phyloP scores from a whole-genome alignment of 2,888 invertebrate genomes.

The Caenorhabditis drosophilae region DNA sequence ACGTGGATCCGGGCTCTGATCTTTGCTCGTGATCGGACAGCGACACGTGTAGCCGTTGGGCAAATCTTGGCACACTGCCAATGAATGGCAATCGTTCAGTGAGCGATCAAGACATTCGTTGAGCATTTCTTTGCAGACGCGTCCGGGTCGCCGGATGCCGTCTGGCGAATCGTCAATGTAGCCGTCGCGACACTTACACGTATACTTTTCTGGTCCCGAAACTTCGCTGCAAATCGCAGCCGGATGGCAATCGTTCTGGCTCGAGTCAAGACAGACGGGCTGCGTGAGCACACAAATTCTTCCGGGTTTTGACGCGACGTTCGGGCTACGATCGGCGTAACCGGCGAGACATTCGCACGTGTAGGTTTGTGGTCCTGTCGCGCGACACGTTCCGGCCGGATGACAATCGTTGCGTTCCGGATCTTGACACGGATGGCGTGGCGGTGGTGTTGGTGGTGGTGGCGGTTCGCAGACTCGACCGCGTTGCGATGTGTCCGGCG shows the following conservation, averaged over 20 bases:
- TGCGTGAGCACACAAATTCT: constrained; percentile 57
- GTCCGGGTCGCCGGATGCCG: constrained; percentile 53
- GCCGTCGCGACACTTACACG: constrained; percentile 86
- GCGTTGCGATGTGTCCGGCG: constrained; percentile 51
- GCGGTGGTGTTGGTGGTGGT: constrained; percentile 61
- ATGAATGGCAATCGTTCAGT: constrained; percentile 66
- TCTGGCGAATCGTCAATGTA: constrained; percentile 75
- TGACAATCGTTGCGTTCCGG: constrained; percentile 67
- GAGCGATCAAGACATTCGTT: constrained; percentile 68
- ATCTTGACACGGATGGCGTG: constrained; percentile 68
- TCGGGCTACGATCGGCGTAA: constrained; percentile 65
- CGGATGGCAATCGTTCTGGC: constrained; percentile 68
- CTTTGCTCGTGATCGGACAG: constrained; percentile 63
- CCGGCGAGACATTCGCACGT: constrained; percentile 67
- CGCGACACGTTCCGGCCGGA: constrained; percentile 63
- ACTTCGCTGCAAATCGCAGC: constrained; percentile 67
- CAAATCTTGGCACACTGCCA: constrained; percentile 66
- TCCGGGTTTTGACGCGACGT: constrained; percentile 55
- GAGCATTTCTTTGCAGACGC: constrained; percentile 61
- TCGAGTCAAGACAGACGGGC: constrained; percentile 64
- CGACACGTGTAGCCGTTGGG: constrained; percentile 75
- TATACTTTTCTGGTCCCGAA: constrained; percentile 73
- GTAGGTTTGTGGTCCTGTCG: constrained; percentile 62
- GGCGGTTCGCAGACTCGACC: constrained; percentile 68
- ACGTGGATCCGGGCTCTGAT: constrained; percentile 63